Percentiles rank a stretch among this genome's conserved stretches.
Evolutionary conservation across 2,113 vertebrate species (phyloP).

Genomic region (Tachysurus vachellii): DNA sequence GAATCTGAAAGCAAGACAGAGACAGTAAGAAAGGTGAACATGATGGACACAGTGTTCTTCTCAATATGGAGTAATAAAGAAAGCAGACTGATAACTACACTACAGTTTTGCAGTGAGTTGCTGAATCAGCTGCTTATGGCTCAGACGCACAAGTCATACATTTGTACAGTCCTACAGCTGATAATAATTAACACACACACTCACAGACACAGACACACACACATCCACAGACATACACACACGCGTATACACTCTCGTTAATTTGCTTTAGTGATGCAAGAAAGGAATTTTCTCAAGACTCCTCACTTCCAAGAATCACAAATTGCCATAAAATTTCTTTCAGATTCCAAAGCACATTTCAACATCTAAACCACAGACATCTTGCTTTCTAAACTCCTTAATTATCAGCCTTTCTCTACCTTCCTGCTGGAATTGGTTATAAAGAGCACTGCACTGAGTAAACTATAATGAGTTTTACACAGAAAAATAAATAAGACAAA

Average conservation of each 20-base stretch:
- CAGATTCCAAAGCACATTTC: constrained; percentile 49
- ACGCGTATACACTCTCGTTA: not conserved
- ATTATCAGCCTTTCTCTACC: not conserved
- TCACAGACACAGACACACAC: not conserved
- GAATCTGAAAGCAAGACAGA: not conserved
- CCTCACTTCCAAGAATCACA: constrained; percentile 54
- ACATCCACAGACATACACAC: not conserved
- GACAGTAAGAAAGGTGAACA: not conserved
- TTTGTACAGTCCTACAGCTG: not conserved
- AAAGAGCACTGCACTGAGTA: not conserved
- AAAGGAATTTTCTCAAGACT: constrained; percentile 22
- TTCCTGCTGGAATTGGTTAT: not conserved
- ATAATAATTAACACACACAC: not conserved
- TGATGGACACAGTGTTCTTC: not conserved
- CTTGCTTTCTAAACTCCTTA: not conserved
- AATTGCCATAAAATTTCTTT: constrained; percentile 45
- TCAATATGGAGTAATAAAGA: not conserved
- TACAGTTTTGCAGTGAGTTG: not conserved
- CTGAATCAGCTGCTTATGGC: not conserved
- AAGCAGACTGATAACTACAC: not conserved
- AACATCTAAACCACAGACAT: constrained; percentile 39
- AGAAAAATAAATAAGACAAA: not conserved
- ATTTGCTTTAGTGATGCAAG: constrained; percentile 39
- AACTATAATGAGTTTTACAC: not conserved
- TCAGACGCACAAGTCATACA: not conserved